Conservation (phyloP, 2,797 vertebrate species). For the Xyrichtys novacula region DNA sequence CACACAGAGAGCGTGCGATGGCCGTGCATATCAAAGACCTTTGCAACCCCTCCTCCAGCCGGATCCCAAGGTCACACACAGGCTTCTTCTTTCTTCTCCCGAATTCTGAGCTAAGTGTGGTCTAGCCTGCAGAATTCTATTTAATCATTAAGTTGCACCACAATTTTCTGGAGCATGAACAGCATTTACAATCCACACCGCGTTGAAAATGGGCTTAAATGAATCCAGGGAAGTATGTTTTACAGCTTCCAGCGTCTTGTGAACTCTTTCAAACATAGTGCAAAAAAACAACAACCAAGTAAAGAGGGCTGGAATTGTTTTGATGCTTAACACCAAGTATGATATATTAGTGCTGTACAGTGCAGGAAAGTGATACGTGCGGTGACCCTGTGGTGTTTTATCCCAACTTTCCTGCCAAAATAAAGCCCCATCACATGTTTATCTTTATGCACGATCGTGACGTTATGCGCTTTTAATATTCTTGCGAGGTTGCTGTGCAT, state of each 20-base stretch:
- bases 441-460: slow-evolving; percentile 16
- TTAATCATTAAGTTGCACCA: slow-evolving; percentile 39
- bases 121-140: slow-evolving; percentile 29
- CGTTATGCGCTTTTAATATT: slow-evolving; percentile 20
- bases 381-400: slow-evolving; percentile 39
- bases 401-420: slow-evolving; percentile 47
- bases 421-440: slow-evolving; percentile 33
- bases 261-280: slow-evolving; percentile 39
- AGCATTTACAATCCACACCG: slow-evolving; percentile 23
- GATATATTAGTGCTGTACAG: slow-evolving; percentile 40
- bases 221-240: slow-evolving; percentile 57
- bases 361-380: slow-evolving; percentile 63
- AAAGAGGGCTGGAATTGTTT: slow-evolving; percentile 62
- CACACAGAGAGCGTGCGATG: slow-evolving; percentile 48
- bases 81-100: slow-evolving; percentile 52
- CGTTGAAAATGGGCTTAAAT: slow-evolving; percentile 51
- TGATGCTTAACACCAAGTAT: slow-evolving; percentile 47
- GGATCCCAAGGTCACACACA: slow-evolving; percentile 74
- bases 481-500: slow-evolving; percentile 9
- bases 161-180: slow-evolving; percentile 22
- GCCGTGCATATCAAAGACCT: slow-evolving; percentile 76
- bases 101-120: slow-evolving; percentile 31
- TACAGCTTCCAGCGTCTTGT: slow-evolving; percentile 42
- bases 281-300: not conserved
- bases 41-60: slow-evolving; percentile 50